A percentile compares a stretch with the other conserved stretches of the same genome.
phyloP scores from a whole-genome alignment of 2,113 vertebrate genomes.

The Paratilapia polleni region DNA sequence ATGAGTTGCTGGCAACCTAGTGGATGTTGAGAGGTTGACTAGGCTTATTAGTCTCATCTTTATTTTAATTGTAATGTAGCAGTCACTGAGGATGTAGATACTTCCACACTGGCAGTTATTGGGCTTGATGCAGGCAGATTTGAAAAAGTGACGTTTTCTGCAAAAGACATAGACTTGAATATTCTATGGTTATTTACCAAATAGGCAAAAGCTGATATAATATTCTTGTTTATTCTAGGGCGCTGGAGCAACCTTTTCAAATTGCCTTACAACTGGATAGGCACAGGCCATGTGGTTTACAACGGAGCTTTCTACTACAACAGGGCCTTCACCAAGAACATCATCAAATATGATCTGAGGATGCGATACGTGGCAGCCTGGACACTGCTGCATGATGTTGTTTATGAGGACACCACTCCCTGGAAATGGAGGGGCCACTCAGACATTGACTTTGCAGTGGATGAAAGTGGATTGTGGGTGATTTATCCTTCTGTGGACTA shows the following conservation, averaged over 20 bases:
- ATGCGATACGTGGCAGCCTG: conserved; percentile 93
- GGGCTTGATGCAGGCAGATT: background rate
- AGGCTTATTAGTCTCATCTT: background rate
- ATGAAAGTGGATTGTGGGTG: conserved; percentile 97
- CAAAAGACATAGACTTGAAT: background rate
- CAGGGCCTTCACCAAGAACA: conserved; percentile 97
- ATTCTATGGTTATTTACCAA: background rate
- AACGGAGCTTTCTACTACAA: conserved; percentile 96
- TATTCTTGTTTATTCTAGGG: conserved; percentile 72
- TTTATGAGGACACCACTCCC: conserved; percentile 93
- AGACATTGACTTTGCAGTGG: conserved; percentile 96
- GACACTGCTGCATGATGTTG: conserved; percentile 90
- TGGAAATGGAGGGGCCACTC: conserved; percentile 99
- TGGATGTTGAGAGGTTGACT: background rate
- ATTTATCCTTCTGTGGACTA: conserved; percentile 91
- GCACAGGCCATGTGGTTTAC: conserved; percentile 96
- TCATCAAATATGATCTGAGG: conserved; percentile 95
- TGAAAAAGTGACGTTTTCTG: background rate
- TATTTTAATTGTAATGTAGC: background rate
- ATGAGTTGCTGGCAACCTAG: background rate
- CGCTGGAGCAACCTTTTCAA: conserved; percentile 99
- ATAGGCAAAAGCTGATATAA: background rate
- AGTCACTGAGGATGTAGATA: background rate
- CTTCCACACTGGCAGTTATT: background rate
- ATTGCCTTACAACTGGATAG: conserved; percentile 98